These are phyloP conservation scores for Beroe forskalii DNA, from an alignment of 37 sponge, comb jelly and placozoan genomes.

Conservation along the genomic window DNA sequence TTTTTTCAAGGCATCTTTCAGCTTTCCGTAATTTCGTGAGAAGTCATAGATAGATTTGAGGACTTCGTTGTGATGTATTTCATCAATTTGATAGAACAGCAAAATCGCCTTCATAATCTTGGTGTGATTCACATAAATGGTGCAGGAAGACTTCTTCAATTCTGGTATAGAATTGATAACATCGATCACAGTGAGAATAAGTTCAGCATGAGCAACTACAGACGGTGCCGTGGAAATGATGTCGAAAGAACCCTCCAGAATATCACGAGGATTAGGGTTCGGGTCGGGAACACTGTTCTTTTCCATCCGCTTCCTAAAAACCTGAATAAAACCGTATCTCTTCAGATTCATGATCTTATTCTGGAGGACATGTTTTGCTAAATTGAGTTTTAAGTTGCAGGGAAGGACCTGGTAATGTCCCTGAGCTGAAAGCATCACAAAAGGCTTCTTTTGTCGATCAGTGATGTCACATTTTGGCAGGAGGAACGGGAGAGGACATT, in stretches of 20 bases:
- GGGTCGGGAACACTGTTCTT: background rate
- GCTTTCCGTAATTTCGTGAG: background rate
- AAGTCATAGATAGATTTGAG: background rate
- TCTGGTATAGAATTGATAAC: background rate
- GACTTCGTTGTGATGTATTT: background rate
- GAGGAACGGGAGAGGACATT: slow-evolving; percentile 52
- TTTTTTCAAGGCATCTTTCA: slow-evolving; percentile 25
- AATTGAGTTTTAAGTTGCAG: slow-evolving; percentile 10
- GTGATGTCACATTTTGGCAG: slow-evolving; percentile 62
- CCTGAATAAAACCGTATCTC: slow-evolving; percentile 48
- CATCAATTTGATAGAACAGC: slow-evolving; percentile 13
- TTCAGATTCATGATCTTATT: slow-evolving; percentile 19
- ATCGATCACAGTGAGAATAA: background rate
- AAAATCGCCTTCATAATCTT: slow-evolving; percentile 47
- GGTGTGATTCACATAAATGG: slow-evolving; percentile 41
- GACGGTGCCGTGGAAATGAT: background rate
- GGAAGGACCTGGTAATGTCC: slow-evolving; percentile 55
- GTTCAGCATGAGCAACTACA: slow-evolving; percentile 24
- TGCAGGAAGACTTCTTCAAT: background rate
- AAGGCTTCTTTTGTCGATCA: slow-evolving; percentile 17
- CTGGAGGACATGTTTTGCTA: slow-evolving; percentile 31
- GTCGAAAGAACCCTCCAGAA: slow-evolving; percentile 37
- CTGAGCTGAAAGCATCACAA: background rate
- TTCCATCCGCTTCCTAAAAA: slow-evolving; percentile 9
- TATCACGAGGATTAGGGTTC: background rate